Evolutionary conservation across 2,888 invertebrate genomes (phyloP).

Genomic region (Melinaea marsaeus): DNA sequence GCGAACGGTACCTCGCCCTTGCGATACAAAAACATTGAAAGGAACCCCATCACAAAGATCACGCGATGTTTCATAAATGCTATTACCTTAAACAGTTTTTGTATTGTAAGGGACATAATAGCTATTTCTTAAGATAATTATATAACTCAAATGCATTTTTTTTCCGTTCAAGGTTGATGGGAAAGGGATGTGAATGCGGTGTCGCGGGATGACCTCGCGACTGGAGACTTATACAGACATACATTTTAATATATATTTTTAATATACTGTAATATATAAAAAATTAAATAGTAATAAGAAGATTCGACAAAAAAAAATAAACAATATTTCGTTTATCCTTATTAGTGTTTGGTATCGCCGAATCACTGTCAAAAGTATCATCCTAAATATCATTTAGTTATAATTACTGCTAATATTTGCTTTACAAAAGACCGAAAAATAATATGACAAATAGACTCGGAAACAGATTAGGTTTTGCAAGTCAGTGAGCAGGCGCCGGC

Average conservation of each 20-base stretch:
- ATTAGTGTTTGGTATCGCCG: background rate
- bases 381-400: conserved; percentile 16
- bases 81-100: conserved; percentile 10
- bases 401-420: conserved; percentile 24
- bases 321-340: background rate
- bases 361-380: conserved; percentile 28
- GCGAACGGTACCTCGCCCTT: conserved; percentile 48
- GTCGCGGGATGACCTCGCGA: conserved; percentile 1
- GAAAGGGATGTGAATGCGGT: conserved; percentile 11
- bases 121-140: conserved; percentile 10
- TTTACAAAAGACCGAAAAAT: conserved; percentile 24
- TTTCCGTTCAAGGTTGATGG: conserved; percentile 2
- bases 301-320: background rate
- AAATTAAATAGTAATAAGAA: background rate
- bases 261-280: too few species aligned
- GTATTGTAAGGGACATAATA: conserved; percentile 5
- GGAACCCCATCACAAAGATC: conserved; percentile 34
- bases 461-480: conserved; percentile 34
- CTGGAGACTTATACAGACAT: background rate
- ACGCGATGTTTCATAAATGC: conserved; percentile 30
- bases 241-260: background rate
- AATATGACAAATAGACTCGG: conserved; percentile 28
- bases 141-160: background rate
- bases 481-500: conserved; percentile 41
- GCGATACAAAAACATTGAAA: conserved; percentile 29